Evolutionary conservation across 2,797 vertebrate species (phyloP).

Genomic region (Rallus crepitans): DNA sequence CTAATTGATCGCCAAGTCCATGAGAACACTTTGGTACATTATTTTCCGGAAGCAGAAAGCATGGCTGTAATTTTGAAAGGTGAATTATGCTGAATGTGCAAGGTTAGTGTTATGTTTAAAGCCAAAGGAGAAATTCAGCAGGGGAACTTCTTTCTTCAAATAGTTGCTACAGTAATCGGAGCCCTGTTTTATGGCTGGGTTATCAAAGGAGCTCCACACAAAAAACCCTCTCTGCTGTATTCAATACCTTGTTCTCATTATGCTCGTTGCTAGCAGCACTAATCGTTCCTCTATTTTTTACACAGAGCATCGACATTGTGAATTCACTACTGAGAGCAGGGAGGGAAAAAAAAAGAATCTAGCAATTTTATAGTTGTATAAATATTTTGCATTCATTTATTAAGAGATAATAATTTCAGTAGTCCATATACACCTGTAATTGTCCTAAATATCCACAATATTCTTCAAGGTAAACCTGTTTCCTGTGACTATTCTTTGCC

Average conservation of each 20-base stretch:
- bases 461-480: not conserved
- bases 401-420: not conserved
- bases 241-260: constrained; percentile 24
- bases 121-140: constrained; percentile 12
- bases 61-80: not conserved
- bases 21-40: not conserved
- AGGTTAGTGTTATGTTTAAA: not conserved
- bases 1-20: constrained; percentile 16
- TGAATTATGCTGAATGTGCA: not conserved
- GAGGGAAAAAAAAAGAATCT: not conserved
- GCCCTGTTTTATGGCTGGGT: not conserved
- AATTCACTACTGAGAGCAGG: not conserved
- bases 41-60: constrained; percentile 12
- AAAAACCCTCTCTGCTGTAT: not conserved
- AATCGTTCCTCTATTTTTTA: constrained; percentile 16
- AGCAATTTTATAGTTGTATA: not conserved
- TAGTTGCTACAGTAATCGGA: not conserved
- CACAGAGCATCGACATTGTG: not conserved
- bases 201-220: not conserved
- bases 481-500: not conserved
- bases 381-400: not conserved
- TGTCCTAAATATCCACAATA: not conserved
- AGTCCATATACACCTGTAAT: not conserved
- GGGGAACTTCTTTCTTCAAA: not conserved
- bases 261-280: not conserved